Evolutionary conservation across 2,113 vertebrate species (phyloP).

Genomic region (Edolisoma coerulescens): DNA sequence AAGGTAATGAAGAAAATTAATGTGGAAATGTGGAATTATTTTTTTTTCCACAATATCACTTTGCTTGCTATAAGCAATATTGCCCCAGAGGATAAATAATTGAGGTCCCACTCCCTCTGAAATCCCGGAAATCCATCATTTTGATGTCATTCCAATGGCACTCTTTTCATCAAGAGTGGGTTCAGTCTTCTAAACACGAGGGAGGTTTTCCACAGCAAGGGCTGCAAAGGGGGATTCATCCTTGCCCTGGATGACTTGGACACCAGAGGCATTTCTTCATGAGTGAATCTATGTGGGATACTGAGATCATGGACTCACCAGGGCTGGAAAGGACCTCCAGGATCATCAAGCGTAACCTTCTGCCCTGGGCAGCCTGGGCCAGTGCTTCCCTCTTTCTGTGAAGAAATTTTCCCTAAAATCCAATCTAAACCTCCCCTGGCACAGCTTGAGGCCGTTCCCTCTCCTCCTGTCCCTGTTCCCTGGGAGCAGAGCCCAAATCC

Average conservation of each 20-base stretch:
- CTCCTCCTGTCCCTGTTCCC: neutral
- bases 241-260: accelerated
- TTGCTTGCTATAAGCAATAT: neutral
- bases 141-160: neutral
- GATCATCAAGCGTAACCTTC: neutral
- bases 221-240: neutral
- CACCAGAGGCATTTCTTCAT: neutral
- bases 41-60: neutral
- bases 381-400: neutral
- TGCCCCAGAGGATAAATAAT: neutral
- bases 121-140: neutral
- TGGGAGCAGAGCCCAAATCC: neutral
- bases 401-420: neutral
- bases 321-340: neutral
- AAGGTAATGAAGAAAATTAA: constrained; percentile 55
- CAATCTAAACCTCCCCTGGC: accelerated
- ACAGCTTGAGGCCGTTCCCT: accelerated
- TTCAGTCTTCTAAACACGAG: accelerated
- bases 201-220: neutral
- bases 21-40: neutral
- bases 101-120: neutral
- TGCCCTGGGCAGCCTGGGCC: neutral
- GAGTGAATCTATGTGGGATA: neutral
- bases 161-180: neutral
- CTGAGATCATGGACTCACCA: neutral